phyloP scores from a whole-genome alignment of 1,140 invertebrate genomes.

The Papilio aristodemus region DNA sequence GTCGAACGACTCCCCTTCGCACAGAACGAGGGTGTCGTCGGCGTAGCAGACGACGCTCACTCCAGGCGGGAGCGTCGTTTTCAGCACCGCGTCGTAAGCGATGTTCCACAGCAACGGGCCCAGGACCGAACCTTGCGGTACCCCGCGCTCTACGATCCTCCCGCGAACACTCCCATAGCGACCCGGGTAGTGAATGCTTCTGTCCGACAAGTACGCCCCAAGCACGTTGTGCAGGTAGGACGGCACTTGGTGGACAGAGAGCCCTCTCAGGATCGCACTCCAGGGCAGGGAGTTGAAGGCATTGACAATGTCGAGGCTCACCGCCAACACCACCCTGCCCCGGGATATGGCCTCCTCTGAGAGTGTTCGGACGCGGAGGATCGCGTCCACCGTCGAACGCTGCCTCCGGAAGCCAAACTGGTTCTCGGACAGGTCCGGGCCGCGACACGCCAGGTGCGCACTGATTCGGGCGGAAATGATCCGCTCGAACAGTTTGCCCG shows the following conservation, averaged over 20 bases:
- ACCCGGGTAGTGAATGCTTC: neutral
- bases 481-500: no score
- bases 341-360: neutral
- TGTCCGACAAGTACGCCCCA: neutral
- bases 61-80: neutral
- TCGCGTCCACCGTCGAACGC: no score
- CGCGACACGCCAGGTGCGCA: no score
- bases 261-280: neutral
- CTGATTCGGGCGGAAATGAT: no score
- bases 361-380: no score
- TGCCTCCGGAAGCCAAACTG: no score
- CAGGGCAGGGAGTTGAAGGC: constrained; percentile 4
- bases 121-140: neutral
- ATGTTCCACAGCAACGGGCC: neutral
- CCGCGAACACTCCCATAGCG: neutral
- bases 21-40: constrained; percentile 8
- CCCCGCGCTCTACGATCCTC: neutral
- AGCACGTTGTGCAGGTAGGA: neutral
- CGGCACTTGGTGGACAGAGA: neutral
- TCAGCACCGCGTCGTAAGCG: constrained; percentile 7
- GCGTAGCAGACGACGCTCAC: constrained; percentile 27
- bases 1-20: neutral
- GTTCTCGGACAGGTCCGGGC: no score
- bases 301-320: constrained; percentile 9
- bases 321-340: neutral